A percentile compares a stretch with the other conserved stretches of the same genome.
These are phyloP conservation scores for Ciconia stormi DNA, from an alignment of 2,113 vertebrate genomes.

Conservation along the genomic window DNA sequence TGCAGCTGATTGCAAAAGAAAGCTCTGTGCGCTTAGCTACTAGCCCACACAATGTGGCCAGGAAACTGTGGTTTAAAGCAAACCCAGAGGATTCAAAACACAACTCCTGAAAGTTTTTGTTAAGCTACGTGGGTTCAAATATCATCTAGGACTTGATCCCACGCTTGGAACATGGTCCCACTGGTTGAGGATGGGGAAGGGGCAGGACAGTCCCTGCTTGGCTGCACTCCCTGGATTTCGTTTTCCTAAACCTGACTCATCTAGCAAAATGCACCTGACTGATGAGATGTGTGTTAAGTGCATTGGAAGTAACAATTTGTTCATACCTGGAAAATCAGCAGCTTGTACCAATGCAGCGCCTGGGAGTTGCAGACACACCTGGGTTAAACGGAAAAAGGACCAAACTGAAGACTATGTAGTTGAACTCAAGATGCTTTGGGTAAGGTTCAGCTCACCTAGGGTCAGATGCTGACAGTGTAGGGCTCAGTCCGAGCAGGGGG, in stretches of 20 bases:
- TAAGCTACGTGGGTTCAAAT: background rate
- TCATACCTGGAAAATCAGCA: background rate
- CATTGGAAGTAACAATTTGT: background rate
- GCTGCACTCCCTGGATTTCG: background rate
- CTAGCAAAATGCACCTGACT: background rate
- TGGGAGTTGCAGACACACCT: background rate
- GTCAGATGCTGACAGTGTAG: background rate
- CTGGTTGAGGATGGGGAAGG: background rate
- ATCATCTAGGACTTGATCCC: background rate
- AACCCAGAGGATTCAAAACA: background rate
- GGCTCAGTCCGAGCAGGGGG: background rate
- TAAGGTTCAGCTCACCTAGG: background rate
- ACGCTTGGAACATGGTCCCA: background rate
- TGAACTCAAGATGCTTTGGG: background rate
- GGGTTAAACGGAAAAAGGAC: background rate
- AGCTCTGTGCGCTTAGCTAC: background rate
- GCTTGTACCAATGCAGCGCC: background rate
- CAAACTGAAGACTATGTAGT: background rate
- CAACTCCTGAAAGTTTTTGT: background rate
- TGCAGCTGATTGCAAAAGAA: background rate
- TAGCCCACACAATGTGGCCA: conserved; percentile 23
- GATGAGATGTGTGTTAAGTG: background rate
- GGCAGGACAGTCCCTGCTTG: background rate
- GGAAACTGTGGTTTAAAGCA: conserved; percentile 32
- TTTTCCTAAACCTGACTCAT: background rate